phyloP scores from a whole-genome alignment of 1,140 invertebrate genomes.

The Macrocentrus cingulum region DNA sequence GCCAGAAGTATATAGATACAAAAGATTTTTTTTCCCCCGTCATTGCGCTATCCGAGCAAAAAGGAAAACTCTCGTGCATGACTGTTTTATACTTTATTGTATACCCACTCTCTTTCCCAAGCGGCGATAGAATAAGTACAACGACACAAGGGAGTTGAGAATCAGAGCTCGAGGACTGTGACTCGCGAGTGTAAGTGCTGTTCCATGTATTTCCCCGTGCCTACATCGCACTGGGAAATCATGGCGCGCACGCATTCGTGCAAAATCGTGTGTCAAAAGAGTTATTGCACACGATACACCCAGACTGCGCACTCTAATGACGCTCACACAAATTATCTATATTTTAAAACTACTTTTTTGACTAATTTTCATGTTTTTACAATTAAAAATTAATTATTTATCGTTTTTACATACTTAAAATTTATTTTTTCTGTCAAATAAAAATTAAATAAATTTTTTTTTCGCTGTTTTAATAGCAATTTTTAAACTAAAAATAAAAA shows the following conservation, averaged over 20 bases:
- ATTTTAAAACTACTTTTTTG: too few relatives aligned
- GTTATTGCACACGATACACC: background rate
- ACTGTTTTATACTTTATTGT: too few relatives aligned
- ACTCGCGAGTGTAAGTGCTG: constrained; percentile 51
- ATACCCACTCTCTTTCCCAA: too few relatives aligned
- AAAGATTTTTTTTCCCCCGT: constrained; percentile 7
- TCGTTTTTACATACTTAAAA: too few relatives aligned
- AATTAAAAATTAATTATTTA: too few relatives aligned
- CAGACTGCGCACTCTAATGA: background rate
- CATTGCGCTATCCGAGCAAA: constrained; percentile 6
- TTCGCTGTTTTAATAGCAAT: too few relatives aligned
- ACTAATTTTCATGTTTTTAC: too few relatives aligned
- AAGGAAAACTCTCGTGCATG: background rate
- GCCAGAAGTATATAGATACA: constrained; percentile 10
- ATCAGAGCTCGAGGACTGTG: constrained; percentile 25
- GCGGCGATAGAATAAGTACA: background rate
- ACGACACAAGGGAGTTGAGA: constrained; percentile 31
- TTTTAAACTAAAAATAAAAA: too few relatives aligned
- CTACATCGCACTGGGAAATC: background rate
- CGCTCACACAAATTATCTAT: too few relatives aligned
- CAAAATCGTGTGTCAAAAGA: too few relatives aligned
- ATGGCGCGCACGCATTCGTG: constrained; percentile 6
- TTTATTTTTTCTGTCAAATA: too few relatives aligned
- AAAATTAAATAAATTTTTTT: too few relatives aligned
- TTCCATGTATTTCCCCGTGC: constrained; percentile 46